phyloP scores from a whole-genome alignment of 2,113 vertebrate genomes.

The Phrynosoma blainvillii region DNA sequence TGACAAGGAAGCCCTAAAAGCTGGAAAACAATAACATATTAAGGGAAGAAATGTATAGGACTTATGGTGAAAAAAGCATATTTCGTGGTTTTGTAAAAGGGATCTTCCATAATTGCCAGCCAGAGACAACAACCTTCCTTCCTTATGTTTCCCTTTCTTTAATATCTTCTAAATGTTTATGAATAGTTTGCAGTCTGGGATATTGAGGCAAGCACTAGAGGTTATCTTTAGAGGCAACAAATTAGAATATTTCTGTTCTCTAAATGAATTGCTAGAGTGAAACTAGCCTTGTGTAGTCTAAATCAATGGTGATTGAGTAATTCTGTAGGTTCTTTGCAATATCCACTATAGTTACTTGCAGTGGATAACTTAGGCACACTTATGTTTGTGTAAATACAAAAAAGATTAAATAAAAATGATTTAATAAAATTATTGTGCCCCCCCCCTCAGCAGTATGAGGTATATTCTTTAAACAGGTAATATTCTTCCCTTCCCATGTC shows the following conservation, averaged over 20 bases:
- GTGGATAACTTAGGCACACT: not conserved
- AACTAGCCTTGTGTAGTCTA: not conserved
- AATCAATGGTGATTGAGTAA: not conserved
- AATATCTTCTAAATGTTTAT: constrained; percentile 12
- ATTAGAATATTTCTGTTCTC: constrained; percentile 14
- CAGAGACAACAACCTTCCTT: not conserved
- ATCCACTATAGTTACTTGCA: not conserved
- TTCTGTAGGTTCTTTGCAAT: not conserved
- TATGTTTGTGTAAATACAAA: not conserved
- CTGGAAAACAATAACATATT: not conserved
- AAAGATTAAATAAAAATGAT: not conserved
- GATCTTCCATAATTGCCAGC: not conserved
- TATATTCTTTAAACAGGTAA: not conserved
- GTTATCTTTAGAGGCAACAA: constrained; percentile 43
- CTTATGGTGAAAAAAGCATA: too few relatives aligned
- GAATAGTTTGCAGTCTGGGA: constrained; percentile 26
- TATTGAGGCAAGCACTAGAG: not conserved
- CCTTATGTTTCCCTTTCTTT: constrained; percentile 23
- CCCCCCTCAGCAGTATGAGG: accelerated
- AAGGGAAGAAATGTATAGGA: not conserved
- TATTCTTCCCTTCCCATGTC: not conserved
- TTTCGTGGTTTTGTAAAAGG: not conserved
- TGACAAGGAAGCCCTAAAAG: not conserved
- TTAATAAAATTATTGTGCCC: not conserved
- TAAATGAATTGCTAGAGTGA: constrained; percentile 4